Conservation (phyloP, 2,113 vertebrate genomes). For the Hippolais icterina region DNA sequence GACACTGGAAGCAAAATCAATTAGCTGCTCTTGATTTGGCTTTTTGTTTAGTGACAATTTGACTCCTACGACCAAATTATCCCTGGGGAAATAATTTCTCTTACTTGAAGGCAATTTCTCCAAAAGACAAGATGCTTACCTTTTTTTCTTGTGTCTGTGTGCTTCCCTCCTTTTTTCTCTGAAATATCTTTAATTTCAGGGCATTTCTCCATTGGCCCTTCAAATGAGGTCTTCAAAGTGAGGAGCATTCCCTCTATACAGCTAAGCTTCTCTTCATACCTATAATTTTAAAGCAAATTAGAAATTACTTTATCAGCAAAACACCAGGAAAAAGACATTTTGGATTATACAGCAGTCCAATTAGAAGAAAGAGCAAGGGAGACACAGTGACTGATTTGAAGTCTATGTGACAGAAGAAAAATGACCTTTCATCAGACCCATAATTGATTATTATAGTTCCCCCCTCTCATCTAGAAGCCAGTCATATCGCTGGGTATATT, state of each 20-base stretch:
- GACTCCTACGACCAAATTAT: constrained; percentile 18
- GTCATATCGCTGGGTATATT: neutral
- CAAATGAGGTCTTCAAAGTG: neutral
- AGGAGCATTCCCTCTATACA: neutral
- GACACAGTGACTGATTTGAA: constrained; percentile 1
- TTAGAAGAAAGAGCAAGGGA: constrained; percentile 34
- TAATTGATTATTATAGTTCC: constrained; percentile 18
- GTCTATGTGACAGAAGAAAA: neutral
- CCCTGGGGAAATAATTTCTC: constrained; percentile 40
- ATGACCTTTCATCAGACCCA: neutral
- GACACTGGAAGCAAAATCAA: constrained; percentile 41
- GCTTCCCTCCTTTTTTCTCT: neutral
- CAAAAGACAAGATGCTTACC: neutral
- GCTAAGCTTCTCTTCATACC: neutral
- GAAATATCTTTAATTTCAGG: constrained; percentile 4
- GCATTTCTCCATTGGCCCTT: neutral
- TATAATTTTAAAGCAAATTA: neutral
- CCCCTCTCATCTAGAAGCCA: neutral
- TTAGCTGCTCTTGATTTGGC: constrained; percentile 19
- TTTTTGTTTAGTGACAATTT: constrained; percentile 31
- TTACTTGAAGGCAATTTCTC: constrained; percentile 3
- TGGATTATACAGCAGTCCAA: neutral
- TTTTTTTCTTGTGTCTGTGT: neutral
- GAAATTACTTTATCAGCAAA: neutral
- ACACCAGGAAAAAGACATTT: neutral